Percentiles rank a stretch among this genome's conserved stretches.
Evolutionary conservation across 2,888 invertebrate genomes (phyloP).

Genomic region (Tigriopus californicus): DNA sequence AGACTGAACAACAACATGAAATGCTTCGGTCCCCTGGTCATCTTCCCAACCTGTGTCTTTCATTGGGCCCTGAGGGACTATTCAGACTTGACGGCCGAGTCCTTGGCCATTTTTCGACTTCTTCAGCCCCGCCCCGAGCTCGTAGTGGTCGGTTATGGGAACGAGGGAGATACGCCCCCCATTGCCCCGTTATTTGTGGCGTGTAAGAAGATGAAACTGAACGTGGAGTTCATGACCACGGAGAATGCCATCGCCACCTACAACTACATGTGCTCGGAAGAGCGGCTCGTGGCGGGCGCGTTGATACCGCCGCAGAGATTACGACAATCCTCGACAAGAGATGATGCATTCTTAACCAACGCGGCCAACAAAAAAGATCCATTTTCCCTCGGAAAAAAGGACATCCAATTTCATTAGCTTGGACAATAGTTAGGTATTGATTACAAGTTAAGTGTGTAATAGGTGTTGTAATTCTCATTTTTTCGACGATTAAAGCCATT

Average conservation of each 20-base stretch:
- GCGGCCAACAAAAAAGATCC: too few species aligned
- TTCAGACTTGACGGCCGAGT: constrained; percentile 49
- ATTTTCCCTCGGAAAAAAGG: too few species aligned
- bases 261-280: constrained; percentile 10
- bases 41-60: constrained; percentile 32
- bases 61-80: constrained; percentile 55
- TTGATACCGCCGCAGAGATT: constrained; percentile 7
- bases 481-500: too few species aligned
- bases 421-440: too few species aligned
- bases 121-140: constrained; percentile 47
- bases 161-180: not conserved
- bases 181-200: not conserved
- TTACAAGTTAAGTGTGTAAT: too few species aligned
- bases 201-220: not conserved
- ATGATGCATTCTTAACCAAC: too few species aligned
- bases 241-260: constrained; percentile 12
- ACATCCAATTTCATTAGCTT: too few species aligned
- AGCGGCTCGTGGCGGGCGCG: constrained; percentile 6
- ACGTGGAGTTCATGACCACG: constrained; percentile 10
- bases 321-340: not conserved
- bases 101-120: constrained; percentile 52
- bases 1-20: constrained; percentile 7
- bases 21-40: constrained; percentile 3
- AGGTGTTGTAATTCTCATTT: too few species aligned
- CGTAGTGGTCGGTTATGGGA: constrained; percentile 5